Base-by-base conservation (phyloP, 2,888 invertebrate genomes). In the Molorchus minor region DNA sequence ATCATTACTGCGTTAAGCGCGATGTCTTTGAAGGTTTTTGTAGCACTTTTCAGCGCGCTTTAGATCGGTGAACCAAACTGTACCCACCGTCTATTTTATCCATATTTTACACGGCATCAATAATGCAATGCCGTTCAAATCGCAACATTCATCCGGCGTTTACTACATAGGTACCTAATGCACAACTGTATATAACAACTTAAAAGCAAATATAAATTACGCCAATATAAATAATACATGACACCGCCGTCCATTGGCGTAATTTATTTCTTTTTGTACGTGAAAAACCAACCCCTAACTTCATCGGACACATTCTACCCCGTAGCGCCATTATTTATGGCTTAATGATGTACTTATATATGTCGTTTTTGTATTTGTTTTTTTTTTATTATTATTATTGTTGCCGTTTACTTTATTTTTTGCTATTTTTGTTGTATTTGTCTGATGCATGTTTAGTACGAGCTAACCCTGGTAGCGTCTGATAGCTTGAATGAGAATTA, bases 401-500 rank as follows among this genome's bases (percentile, higher is more conserved):
- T 59, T 56, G 38, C 61, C 47, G 45, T 62, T 49, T 59, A 56
- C 64, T 60, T 60, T 55, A 61, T 61, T 61, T 51, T 53, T 57
- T 67, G 64, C 62, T 59, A 46, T 65, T 64, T n/a, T 64, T 73
- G 72, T 68, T 71, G 67, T 75, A 69, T 73, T 33, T 65, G 70
- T 71, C 73, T 80, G 76, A 83, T 83, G 84, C 84, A 84, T 84
- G 83, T 53, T 64, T 86, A 93, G 91, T 93, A 93, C 84, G 91
- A 92, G 83, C 85, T 93, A 84, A 91, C 91, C 80, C 86, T 93
- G 86, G 93, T 94, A 79, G 93, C 93, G 62, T 93, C 94, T 67
- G 92, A 93, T 83, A 93, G 93, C 79, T 87, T 92, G 81, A 93
- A 93, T 85, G 94, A 95, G 83, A 93, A 92, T 84, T 88, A 87